Evolutionary conservation across 2,888 invertebrate species (phyloP).

Genomic region (Ceriagrion tenellum): DNA sequence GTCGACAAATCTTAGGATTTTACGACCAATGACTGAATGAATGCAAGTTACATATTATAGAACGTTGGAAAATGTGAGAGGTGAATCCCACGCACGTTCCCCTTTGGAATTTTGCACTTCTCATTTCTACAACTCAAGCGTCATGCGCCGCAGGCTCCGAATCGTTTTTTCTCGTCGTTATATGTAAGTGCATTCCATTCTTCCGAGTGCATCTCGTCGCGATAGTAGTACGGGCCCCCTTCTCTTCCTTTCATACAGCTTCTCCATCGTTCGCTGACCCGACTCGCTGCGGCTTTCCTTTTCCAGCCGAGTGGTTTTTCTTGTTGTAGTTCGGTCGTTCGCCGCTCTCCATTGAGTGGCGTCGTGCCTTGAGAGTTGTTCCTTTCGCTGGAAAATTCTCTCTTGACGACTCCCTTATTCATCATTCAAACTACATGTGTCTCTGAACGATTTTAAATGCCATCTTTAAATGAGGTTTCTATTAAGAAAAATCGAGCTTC

Average conservation of each 20-base stretch:
- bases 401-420: no score
- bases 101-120: not conserved
- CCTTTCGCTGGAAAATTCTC: not conserved
- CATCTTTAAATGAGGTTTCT: no score
- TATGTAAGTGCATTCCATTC: not conserved
- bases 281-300: not conserved
- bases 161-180: no score
- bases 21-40: no score
- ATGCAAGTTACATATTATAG: no score
- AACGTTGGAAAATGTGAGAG: no score
- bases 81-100: no score
- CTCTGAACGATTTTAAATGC: no score
- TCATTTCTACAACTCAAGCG: not conserved
- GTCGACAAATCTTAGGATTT: no score
- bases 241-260: not conserved
- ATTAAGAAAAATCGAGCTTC: no score
- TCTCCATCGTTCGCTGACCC: conserved; percentile 8
- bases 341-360: conserved; percentile 20
- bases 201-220: not conserved
- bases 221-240: not conserved
- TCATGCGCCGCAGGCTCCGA: not conserved
- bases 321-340: not conserved
- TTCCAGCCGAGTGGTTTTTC: not conserved
- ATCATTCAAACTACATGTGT: no score
- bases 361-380: not conserved